Percentiles rank a stretch among this genome's conserved stretches.
Evolutionary conservation across 2,113 vertebrate species (phyloP).

Genomic region (Atrichornis clamosus): DNA sequence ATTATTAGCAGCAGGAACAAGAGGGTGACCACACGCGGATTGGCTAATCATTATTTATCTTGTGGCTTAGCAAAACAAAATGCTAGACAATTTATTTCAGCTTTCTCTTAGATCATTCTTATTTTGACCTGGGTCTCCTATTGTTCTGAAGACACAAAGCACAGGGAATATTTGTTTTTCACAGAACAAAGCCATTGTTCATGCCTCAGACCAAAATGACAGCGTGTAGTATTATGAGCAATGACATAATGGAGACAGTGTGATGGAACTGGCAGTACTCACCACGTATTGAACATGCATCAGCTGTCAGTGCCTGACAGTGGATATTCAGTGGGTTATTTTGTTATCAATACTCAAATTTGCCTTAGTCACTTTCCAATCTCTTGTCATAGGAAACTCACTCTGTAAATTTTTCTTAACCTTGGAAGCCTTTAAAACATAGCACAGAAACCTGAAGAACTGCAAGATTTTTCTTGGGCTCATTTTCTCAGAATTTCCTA

Average conservation of each 20-base stretch:
- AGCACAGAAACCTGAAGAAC: not conserved
- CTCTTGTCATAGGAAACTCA: not conserved
- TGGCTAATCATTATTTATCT: not conserved
- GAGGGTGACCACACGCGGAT: not conserved
- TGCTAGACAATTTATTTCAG: not conserved
- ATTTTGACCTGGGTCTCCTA: not conserved
- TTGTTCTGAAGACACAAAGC: not conserved
- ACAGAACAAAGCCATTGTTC: not conserved
- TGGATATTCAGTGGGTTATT: not conserved
- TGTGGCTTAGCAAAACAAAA: not conserved
- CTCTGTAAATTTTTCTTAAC: not conserved
- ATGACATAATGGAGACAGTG: not conserved
- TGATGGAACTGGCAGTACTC: not conserved
- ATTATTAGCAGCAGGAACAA: constrained; percentile 12
- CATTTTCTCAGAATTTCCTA: not conserved
- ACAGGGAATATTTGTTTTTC: not conserved
- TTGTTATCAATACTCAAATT: not conserved
- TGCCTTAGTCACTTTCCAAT: not conserved
- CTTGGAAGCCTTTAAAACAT: not conserved
- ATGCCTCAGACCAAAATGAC: not conserved
- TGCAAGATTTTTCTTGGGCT: not conserved
- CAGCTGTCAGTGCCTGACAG: not conserved
- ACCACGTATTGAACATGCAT: not conserved
- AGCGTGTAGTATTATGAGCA: not conserved
- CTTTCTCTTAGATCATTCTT: not conserved